Percentiles rank a stretch among this genome's conserved stretches.
These are phyloP conservation scores for Odontamblyopus lacepedii DNA, from an alignment of 2,797 vertebrate species.

Conservation along the genomic window DNA sequence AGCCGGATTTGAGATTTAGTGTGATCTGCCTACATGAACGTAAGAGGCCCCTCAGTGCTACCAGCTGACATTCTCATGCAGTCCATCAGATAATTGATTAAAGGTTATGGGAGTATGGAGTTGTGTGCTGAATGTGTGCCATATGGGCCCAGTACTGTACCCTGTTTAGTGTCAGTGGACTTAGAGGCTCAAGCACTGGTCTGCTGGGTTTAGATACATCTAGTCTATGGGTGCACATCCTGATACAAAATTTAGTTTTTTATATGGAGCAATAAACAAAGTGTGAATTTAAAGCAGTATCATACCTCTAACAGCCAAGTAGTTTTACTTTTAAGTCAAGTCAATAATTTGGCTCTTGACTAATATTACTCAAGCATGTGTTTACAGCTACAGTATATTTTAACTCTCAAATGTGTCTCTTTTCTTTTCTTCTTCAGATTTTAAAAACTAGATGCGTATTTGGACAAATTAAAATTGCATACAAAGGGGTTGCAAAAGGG, in stretches of 20 bases:
- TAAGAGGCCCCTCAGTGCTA: constrained; percentile 52
- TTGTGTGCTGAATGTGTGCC: constrained; percentile 59
- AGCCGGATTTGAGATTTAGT: constrained; percentile 40
- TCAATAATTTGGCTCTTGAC: too few species aligned
- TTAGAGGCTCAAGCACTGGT: constrained; percentile 10
- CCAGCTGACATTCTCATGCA: constrained; percentile 70
- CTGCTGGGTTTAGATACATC: background rate
- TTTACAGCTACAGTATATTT: too few species aligned
- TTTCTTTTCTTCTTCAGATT: too few species aligned
- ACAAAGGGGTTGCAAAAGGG: too few species aligned
- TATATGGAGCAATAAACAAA: background rate
- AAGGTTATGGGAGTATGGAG: constrained; percentile 62
- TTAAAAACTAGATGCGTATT: too few species aligned
- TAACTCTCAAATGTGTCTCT: too few species aligned
- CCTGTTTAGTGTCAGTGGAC: constrained; percentile 60
- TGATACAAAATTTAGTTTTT: background rate
- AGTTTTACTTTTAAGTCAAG: background rate
- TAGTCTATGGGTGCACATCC: background rate
- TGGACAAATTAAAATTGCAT: too few species aligned
- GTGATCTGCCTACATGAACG: constrained; percentile 35
- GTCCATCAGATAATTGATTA: constrained; percentile 74
- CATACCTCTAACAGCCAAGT: background rate
- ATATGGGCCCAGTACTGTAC: constrained; percentile 67
- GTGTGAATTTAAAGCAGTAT: background rate
- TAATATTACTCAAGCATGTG: too few species aligned